Percentiles rank a stretch among this genome's conserved stretches.
These are phyloP conservation scores for Papilio glaucus DNA, from an alignment of 1,140 invertebrate species.

Conservation along the genomic window DNA sequence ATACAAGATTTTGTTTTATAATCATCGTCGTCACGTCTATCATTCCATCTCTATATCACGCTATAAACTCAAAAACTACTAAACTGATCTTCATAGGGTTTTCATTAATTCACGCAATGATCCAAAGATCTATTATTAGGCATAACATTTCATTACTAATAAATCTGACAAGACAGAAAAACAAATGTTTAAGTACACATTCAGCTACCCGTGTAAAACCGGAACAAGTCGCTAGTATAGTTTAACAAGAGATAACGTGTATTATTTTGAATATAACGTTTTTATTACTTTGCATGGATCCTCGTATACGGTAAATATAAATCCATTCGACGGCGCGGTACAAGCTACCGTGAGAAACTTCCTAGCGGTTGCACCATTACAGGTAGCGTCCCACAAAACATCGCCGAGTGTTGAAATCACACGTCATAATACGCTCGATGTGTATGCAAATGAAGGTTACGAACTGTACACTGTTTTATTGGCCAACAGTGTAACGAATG, in stretches of 20 bases:
- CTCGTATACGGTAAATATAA: conserved; percentile 1
- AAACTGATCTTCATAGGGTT: too few relatives aligned
- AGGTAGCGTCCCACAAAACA: conserved; percentile 36
- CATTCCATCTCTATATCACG: too few relatives aligned
- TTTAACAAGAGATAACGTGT: too few relatives aligned
- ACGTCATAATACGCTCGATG: conserved; percentile 27
- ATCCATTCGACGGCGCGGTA: not conserved
- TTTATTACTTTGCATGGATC: conserved; percentile 8
- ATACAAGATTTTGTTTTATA: too few relatives aligned
- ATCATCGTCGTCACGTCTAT: too few relatives aligned
- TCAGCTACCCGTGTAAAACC: too few relatives aligned
- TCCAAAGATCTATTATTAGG: too few relatives aligned
- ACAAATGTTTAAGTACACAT: too few relatives aligned
- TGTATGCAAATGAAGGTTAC: conserved; percentile 34
- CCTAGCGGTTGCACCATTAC: conserved; percentile 33
- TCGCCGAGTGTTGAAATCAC: conserved; percentile 34
- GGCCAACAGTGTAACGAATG: conserved; percentile 10
- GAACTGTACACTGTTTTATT: conserved; percentile 28
- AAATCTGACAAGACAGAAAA: too few relatives aligned
- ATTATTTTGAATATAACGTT: not conserved
- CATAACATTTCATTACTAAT: too few relatives aligned
- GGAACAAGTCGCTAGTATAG: not conserved
- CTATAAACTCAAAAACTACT: too few relatives aligned
- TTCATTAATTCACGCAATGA: too few relatives aligned
- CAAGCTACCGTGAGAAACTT: conserved; percentile 31